Base-by-base conservation (phyloP, 2,797 vertebrate genomes). In the Tenualosa ilisha region DNA sequence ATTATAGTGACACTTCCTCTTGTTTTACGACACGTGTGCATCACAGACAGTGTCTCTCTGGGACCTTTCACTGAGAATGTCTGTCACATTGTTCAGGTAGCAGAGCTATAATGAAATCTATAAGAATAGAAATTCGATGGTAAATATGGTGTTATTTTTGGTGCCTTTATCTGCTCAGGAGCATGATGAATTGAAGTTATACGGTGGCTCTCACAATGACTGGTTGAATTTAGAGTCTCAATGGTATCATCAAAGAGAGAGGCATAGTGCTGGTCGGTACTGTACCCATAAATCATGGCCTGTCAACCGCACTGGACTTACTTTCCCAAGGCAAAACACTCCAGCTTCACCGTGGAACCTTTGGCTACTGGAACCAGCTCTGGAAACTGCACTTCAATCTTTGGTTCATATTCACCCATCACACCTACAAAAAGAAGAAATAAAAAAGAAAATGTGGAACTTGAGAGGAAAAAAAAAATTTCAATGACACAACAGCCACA, bases 391-490 rank as follows among this genome's bases (percentile, higher is more conserved):
- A 99, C 98, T 95, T 99, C 98, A 93, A 99, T 99, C 95, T 99
- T 99, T 86, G 98, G 98, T 91, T 99, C 98, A 0, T 99, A 99
- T 94, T 99, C 98, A 83, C 98, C 98, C 98, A 99, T 99, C 89
- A 98, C 95, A 91, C 98, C 98, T 99, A 92, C 92, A 72, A 91
- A 81, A 91, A 91, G 89, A 54, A 51, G 24, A 92, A 89, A 93
- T 50, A 22, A 89, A 75, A 61, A 6, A 43, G 9, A 51, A 6
- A 51, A 51, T 2, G 11, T 2, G 8, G 54, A 56, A 56, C 6
- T 17, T 24, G n/a, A 9, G n/a, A 63, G n/a, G 59, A 24, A 6
- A n/a, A 26, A 63, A 63, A 63, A 3, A 63, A 56, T 24, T 75
- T 46, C 20, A 22, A 17, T 46, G 6, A 79, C 6, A 79, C 15